Conservation (phyloP, 2,888 invertebrate species). For the Platyscelio sp. region DNA sequence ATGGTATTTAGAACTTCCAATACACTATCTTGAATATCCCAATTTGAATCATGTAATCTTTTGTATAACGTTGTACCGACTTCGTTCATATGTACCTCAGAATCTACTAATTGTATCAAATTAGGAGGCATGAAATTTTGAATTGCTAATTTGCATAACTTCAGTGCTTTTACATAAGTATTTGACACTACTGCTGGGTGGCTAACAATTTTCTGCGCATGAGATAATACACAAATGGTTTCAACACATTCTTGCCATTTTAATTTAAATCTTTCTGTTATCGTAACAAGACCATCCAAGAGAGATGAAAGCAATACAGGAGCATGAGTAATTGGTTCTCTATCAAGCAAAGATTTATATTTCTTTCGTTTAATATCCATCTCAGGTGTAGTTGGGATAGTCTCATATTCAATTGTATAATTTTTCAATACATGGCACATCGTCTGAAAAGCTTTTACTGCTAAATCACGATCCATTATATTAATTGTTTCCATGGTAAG, state of each 20-base stretch:
- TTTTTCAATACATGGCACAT: slow-evolving; percentile 82
- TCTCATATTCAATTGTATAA: slow-evolving; percentile 75
- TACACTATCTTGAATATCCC: slow-evolving; percentile 93
- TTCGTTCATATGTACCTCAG: slow-evolving; percentile 87
- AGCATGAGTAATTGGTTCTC: slow-evolving; percentile 85
- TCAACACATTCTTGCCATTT: slow-evolving; percentile 93
- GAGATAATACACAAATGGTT: slow-evolving; percentile 88
- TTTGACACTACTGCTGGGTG: slow-evolving; percentile 86
- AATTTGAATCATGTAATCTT: slow-evolving; percentile 90
- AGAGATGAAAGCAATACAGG: slow-evolving; percentile 88
- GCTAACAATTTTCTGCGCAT: slow-evolving; percentile 86
- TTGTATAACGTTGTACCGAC: slow-evolving; percentile 89
- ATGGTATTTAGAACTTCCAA: slow-evolving; percentile 91
- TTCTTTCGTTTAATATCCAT: slow-evolving; percentile 56
- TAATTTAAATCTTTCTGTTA: slow-evolving; percentile 90
- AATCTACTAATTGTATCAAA: slow-evolving; percentile 90
- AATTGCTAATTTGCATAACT: slow-evolving; percentile 90
- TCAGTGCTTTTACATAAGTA: slow-evolving; percentile 90
- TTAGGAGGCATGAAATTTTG: slow-evolving; percentile 93
- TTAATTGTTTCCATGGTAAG: slow-evolving; percentile 87
- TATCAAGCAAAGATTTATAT: slow-evolving; percentile 77
- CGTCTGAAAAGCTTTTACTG: slow-evolving; percentile 83
- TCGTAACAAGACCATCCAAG: slow-evolving; percentile 88
- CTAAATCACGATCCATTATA: slow-evolving; percentile 82
- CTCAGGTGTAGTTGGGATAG: slow-evolving; percentile 7